Conservation (phyloP, 2,888 invertebrate species). For the Hylaea fasciaria region DNA sequence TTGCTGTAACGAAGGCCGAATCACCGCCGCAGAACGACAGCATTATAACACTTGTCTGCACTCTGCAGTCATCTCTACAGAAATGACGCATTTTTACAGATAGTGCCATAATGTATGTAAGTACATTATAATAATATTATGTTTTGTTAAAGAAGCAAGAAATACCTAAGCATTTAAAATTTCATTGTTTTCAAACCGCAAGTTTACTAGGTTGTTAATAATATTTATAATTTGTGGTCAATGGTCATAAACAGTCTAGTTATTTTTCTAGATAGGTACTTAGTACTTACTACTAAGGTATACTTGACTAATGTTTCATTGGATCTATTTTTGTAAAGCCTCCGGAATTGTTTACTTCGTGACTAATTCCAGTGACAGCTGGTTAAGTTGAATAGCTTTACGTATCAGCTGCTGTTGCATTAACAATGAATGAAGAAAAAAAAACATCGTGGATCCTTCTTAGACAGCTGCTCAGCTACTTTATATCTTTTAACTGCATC, state of each 20-base stretch:
- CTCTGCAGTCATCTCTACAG: constrained; percentile 48
- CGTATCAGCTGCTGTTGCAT: constrained; percentile 30
- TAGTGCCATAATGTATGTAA: constrained; percentile 42
- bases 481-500: constrained; percentile 26
- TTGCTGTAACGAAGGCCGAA: constrained; percentile 80
- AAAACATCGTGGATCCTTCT: constrained; percentile 20
- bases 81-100: constrained; percentile 55
- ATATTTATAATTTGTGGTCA: background rate
- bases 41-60: constrained; percentile 57
- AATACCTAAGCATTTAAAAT: constrained; percentile 35
- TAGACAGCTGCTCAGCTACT: constrained; percentile 36
- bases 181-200: constrained; percentile 25
- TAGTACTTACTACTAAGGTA: background rate
- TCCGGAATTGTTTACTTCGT: constrained; percentile 17
- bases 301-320: constrained; percentile 1
- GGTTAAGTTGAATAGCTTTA: constrained; percentile 26
- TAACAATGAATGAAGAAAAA: constrained; percentile 28
- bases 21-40: constrained; percentile 75
- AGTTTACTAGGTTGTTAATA: constrained; percentile 5
- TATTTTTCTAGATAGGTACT: too few relatives aligned
- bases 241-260: too few relatives aligned
- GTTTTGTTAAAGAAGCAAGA: constrained; percentile 6
- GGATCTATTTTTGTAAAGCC: constrained; percentile 19
- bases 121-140: too few relatives aligned
- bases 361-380: constrained; percentile 38